These are phyloP conservation scores for Anguilla rostrata DNA, from an alignment of 2,113 vertebrate genomes.

Conservation along the genomic window DNA sequence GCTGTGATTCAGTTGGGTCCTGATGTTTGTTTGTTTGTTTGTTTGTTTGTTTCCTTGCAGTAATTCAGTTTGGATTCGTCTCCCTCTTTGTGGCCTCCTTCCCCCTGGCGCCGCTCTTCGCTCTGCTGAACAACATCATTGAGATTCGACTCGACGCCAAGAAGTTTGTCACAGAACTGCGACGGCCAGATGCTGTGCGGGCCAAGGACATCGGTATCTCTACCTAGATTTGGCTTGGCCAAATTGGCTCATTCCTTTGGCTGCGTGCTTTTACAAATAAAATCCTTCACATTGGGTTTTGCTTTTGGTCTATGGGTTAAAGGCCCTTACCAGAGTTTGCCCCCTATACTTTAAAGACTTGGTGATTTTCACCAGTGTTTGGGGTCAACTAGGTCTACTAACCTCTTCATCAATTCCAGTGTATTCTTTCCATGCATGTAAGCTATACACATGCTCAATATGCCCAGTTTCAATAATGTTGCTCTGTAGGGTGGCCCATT, in stretches of 20 bases:
- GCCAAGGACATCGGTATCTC: slow-evolving; percentile 92
- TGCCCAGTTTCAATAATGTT: background rate
- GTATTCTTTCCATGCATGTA: background rate
- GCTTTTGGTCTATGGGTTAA: background rate
- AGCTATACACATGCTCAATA: background rate
- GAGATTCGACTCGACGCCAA: slow-evolving; percentile 95
- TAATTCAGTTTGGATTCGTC: slow-evolving; percentile 98
- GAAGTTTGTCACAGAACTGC: slow-evolving; percentile 94
- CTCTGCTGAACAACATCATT: slow-evolving; percentile 96
- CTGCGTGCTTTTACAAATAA: slow-evolving; percentile 12
- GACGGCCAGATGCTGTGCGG: slow-evolving; percentile 84
- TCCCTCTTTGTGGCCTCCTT: slow-evolving; percentile 98
- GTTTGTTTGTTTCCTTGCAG: slow-evolving; percentile 62
- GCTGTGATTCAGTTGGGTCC: background rate
- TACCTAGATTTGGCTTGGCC: background rate
- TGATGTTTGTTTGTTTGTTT: slow-evolving; percentile 16
- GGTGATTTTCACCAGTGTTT: background rate
- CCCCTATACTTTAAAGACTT: background rate
- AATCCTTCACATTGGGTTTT: background rate
- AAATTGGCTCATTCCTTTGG: background rate
- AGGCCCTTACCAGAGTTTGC: background rate
- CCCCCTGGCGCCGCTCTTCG: slow-evolving; percentile 93
- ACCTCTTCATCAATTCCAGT: background rate
- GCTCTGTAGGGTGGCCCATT: background rate
- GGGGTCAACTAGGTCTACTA: background rate